Percentiles rank a stretch among this genome's conserved stretches.
phyloP scores from a whole-genome alignment of 2,797 vertebrate genomes.

The Alca torda region DNA sequence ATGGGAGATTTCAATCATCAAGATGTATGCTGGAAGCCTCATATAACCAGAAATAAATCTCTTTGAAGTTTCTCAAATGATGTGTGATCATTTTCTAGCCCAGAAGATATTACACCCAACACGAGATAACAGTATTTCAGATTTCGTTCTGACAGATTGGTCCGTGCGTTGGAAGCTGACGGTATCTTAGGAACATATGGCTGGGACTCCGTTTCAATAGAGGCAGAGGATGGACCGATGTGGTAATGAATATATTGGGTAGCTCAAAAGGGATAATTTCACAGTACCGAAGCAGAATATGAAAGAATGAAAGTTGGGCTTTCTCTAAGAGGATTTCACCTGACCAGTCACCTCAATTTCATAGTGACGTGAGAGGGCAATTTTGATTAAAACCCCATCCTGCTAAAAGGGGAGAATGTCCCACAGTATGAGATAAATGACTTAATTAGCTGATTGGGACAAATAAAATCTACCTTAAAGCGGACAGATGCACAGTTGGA shows the following conservation, averaged over 20 bases:
- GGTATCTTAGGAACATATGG: slow-evolving; percentile 40
- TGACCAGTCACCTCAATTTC: not conserved
- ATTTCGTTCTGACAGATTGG: slow-evolving; percentile 30
- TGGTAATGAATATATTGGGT: not conserved
- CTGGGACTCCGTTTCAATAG: not conserved
- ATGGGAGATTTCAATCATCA: slow-evolving; percentile 61
- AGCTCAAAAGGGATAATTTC: slow-evolving; percentile 44
- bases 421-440: not conserved
- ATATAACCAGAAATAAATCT: slow-evolving; percentile 62
- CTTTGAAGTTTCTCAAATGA: slow-evolving; percentile 57
- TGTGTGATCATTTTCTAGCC: slow-evolving; percentile 55
- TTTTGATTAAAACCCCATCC: slow-evolving; percentile 20
- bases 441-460: not conserved
- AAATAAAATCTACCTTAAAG: slow-evolving; percentile 4
- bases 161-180: slow-evolving; percentile 33
- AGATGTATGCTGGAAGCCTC: slow-evolving; percentile 54
- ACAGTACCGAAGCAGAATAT: slow-evolving; percentile 1
- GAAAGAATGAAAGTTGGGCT: slow-evolving; percentile 8
- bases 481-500: not conserved
- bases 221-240: not conserved
- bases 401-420: not conserved
- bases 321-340: slow-evolving; percentile 41
- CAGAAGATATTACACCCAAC: slow-evolving; percentile 47
- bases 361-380: not conserved
- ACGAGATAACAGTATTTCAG: slow-evolving; percentile 41